These are phyloP conservation scores for Drosophila ogumai DNA, from an alignment of 1,140 invertebrate genomes.

Conservation along the genomic window DNA sequence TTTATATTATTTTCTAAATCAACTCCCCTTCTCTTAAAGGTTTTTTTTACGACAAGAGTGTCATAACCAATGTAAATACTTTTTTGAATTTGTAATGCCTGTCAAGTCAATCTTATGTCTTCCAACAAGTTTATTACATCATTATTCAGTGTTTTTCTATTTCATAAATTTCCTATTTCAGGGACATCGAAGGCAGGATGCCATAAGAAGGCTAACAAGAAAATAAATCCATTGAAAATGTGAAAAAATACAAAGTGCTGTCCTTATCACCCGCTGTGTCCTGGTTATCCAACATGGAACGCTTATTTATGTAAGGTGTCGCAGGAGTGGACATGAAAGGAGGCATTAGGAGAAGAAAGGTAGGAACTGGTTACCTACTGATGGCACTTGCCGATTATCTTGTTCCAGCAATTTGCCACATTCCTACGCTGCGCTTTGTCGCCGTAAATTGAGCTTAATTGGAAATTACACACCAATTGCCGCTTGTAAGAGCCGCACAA, in stretches of 20 bases:
- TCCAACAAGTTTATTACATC: background rate
- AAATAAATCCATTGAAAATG: slow-evolving; percentile 6
- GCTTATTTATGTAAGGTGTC: slow-evolving; percentile 27
- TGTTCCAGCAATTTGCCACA: slow-evolving; percentile 48
- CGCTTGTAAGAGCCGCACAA: slow-evolving; percentile 34
- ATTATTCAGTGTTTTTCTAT: background rate
- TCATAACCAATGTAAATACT: background rate
- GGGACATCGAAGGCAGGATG: background rate
- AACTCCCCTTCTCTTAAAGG: too few relatives aligned
- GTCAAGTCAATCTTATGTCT: background rate
- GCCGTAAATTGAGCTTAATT: slow-evolving; percentile 77
- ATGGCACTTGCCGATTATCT: slow-evolving; percentile 38
- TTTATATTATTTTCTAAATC: background rate
- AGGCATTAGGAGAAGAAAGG: background rate
- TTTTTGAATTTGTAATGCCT: slow-evolving; percentile 1
- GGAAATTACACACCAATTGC: slow-evolving; percentile 75
- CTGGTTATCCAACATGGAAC: slow-evolving; percentile 12
- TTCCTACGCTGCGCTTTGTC: slow-evolving; percentile 43
- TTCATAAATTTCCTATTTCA: background rate
- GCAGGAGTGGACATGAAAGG: too few relatives aligned
- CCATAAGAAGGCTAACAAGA: slow-evolving; percentile 1
- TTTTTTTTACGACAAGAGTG: background rate
- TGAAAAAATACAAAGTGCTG: background rate
- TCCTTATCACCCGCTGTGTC: background rate
- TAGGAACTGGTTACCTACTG: slow-evolving; percentile 2